phyloP scores from a whole-genome alignment of 2,113 vertebrate genomes.

The Pterocles gutturalis region DNA sequence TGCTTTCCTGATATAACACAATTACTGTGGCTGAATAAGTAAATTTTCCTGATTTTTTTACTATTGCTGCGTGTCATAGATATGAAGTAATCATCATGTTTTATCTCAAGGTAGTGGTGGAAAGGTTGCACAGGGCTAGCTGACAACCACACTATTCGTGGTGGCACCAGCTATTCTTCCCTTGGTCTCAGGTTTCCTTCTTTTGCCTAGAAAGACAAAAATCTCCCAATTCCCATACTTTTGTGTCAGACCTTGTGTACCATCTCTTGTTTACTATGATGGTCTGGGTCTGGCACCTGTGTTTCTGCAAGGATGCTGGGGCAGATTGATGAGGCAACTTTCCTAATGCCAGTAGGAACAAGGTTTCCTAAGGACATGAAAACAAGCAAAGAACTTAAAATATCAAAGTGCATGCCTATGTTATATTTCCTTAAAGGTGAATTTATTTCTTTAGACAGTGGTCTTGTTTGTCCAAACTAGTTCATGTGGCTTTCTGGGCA shows the following conservation, averaged over 20 bases:
- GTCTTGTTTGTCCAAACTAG: neutral
- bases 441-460: neutral
- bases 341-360: neutral
- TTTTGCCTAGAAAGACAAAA: neutral
- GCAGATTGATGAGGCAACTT: neutral
- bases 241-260: neutral
- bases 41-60: neutral
- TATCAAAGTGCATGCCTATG: neutral
- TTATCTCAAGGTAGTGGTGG: neutral
- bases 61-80: neutral
- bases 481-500: neutral
- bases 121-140: neutral
- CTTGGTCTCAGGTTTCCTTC: neutral
- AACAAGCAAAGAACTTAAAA: neutral
- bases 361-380: neutral
- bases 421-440: neutral
- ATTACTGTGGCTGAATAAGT: neutral
- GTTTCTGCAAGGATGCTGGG: neutral
- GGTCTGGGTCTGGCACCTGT: neutral
- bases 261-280: fast-evolving
- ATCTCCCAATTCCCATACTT: neutral
- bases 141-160: fast-evolving
- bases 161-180: neutral
- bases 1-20: neutral
- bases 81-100: neutral